Base-by-base conservation (phyloP, 2,113 vertebrate genomes). In the Corynorhinus townsendii region DNA sequence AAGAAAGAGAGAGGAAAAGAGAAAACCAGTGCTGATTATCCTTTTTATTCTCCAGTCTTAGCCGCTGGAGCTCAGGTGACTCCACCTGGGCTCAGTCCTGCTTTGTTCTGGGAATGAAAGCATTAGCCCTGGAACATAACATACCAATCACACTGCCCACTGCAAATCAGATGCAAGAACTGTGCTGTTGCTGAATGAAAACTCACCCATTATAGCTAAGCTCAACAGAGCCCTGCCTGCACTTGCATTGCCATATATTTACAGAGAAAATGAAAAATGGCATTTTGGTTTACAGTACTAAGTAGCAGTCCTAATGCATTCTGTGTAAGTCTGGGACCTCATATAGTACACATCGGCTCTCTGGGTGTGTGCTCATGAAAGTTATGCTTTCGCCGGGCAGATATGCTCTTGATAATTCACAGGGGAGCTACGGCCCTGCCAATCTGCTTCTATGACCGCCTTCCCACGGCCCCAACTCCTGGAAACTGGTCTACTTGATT, bases 31-130 rank as follows among this genome's bases (percentile, higher is more conserved):
- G 22, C 11, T 38, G 28, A 85, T 64, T 73, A 64, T 45, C 59
- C 35, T 40, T 90, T 64, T 77, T 88, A 35, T 89, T 90, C 87
- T 86, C 26, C 15, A 6, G 33, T 40, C 56, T 72, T 40, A 17
- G n/a, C 45, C 33, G 76, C 33, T n/a, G 45, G 69, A 52, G 49
- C 64, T 94, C 49, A 80, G 30, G 35, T 4, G 75, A 79, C 76
- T 56, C n/a, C 40, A 24, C 45, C 24, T 7, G 64, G 33, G 26
- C 49, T 92, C 86, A 19, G 5, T 28, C n/a, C 47, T 68, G 71
- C 68, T 83, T 89, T 94, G 82, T 73, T 79, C 82, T 79, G 40
- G 77, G 77, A 92, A 83, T 45, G 87, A 83, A 38, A 19, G 38
- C 10, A 24, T 45, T 54, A 28, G n/a, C 40, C 16, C 45, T 43